phyloP scores from a whole-genome alignment of 2,113 vertebrate genomes.

The Calyptomena viridis region DNA sequence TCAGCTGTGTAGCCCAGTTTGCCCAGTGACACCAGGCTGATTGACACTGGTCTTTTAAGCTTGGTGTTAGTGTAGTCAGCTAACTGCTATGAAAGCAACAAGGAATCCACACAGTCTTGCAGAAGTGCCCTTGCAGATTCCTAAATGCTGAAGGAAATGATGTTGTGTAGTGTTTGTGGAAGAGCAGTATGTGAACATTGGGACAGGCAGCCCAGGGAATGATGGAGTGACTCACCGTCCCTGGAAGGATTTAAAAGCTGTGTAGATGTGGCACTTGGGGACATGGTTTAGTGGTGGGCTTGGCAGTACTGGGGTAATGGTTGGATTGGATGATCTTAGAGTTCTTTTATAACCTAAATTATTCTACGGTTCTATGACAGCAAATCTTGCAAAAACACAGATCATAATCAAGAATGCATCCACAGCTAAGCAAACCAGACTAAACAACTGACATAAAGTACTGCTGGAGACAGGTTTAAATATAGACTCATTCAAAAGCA shows the following conservation, averaged over 20 bases:
- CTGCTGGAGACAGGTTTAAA: slow-evolving; percentile 40
- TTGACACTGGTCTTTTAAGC: background rate
- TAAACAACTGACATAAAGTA: slow-evolving; percentile 46
- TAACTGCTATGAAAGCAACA: background rate
- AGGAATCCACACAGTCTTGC: background rate
- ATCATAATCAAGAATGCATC: background rate
- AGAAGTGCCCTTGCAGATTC: background rate
- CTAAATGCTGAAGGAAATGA: background rate
- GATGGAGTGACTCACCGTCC: background rate
- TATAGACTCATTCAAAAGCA: slow-evolving; percentile 42
- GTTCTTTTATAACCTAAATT: background rate
- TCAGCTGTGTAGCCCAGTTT: background rate
- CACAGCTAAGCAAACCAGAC: background rate
- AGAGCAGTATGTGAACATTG: background rate
- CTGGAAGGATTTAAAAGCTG: background rate
- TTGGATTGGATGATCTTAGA: background rate
- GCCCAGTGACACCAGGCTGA: background rate
- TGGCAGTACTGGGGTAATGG: background rate
- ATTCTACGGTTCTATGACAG: background rate
- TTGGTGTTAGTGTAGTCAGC: background rate
- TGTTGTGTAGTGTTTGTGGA: background rate
- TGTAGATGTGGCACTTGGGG: background rate
- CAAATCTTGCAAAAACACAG: background rate
- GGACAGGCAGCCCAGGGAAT: background rate
- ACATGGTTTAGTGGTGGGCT: background rate